phyloP scores from a whole-genome alignment of 1,140 invertebrate species.

The Colletes gigas region DNA sequence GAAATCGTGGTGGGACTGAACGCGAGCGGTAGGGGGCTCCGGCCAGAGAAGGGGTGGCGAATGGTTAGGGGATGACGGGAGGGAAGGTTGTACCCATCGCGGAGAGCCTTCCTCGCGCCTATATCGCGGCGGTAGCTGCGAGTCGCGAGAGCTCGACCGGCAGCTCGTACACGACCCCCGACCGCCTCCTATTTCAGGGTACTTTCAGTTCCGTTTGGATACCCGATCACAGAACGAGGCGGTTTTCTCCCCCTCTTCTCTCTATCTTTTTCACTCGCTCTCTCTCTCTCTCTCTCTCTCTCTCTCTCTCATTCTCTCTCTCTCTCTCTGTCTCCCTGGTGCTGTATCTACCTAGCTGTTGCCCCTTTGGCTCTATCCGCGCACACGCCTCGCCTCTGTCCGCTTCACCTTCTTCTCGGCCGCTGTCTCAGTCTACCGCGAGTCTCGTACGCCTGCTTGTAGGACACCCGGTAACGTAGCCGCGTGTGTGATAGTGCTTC shows the following conservation, averaged over 20 bases:
- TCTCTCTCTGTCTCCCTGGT: constrained; percentile 11
- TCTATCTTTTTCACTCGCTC: constrained; percentile 7
- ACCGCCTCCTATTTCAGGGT: constrained; percentile 63
- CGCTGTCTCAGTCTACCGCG: constrained; percentile 60
- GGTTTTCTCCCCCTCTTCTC: constrained; percentile 44
- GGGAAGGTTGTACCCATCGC: constrained; percentile 55
- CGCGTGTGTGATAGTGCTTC: constrained; percentile 34
- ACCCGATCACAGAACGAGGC: constrained; percentile 60
- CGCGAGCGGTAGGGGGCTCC: constrained; percentile 36
- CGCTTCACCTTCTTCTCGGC: constrained; percentile 42
- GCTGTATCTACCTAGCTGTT: constrained; percentile 35
- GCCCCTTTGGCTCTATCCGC: constrained; percentile 47
- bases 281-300: neutral
- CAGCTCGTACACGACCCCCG: constrained; percentile 62
- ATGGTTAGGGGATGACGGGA: constrained; percentile 33
- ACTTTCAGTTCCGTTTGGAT: constrained; percentile 61
- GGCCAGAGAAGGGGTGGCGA: constrained; percentile 38
- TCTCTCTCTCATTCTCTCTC: constrained; percentile 15
- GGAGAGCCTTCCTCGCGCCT: constrained; percentile 57
- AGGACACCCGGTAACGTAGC: constrained; percentile 28
- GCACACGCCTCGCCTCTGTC: constrained; percentile 47
- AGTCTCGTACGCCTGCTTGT: constrained; percentile 51
- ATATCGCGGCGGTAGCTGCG: constrained; percentile 66
- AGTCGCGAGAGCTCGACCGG: constrained; percentile 63
- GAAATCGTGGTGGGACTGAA: constrained; percentile 72